phyloP scores from a whole-genome alignment of 2,888 invertebrate genomes.

The Aphodius granarius region DNA sequence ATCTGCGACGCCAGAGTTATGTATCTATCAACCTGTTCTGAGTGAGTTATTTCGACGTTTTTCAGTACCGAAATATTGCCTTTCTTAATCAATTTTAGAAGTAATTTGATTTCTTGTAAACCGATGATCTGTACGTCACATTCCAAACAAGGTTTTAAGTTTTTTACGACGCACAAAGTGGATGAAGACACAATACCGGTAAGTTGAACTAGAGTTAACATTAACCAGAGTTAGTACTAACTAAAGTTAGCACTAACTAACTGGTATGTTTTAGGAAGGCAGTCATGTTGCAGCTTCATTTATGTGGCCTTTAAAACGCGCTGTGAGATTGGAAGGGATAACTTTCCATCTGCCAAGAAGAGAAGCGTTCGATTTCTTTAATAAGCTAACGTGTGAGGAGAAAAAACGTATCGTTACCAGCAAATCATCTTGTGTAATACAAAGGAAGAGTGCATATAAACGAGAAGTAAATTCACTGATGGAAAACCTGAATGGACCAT shows the following conservation, averaged over 20 bases:
- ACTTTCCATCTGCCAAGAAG: background rate
- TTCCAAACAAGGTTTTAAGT: background rate
- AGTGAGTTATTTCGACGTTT: background rate
- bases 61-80: too few species aligned
- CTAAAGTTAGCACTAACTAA: background rate
- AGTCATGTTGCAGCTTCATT: slow-evolving; percentile 2
- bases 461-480: background rate
- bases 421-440: background rate
- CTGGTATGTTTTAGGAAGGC: slow-evolving; percentile 8
- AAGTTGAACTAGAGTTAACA: too few species aligned
- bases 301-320: slow-evolving; percentile 14
- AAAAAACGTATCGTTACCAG: background rate
- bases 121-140: background rate
- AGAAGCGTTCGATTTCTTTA: background rate
- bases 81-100: too few species aligned
- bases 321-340: slow-evolving; percentile 8
- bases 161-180: background rate
- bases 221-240: too few species aligned
- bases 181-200: background rate
- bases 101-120: background rate
- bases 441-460: background rate
- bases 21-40: slow-evolving; percentile 10
- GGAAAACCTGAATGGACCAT: background rate
- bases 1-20: slow-evolving; percentile 2
- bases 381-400: background rate